Evolutionary conservation across 2,797 vertebrate genomes (phyloP), one percentile per base, ranked within the genome.

Genomic region (Poeciliopsis infans): DNA sequence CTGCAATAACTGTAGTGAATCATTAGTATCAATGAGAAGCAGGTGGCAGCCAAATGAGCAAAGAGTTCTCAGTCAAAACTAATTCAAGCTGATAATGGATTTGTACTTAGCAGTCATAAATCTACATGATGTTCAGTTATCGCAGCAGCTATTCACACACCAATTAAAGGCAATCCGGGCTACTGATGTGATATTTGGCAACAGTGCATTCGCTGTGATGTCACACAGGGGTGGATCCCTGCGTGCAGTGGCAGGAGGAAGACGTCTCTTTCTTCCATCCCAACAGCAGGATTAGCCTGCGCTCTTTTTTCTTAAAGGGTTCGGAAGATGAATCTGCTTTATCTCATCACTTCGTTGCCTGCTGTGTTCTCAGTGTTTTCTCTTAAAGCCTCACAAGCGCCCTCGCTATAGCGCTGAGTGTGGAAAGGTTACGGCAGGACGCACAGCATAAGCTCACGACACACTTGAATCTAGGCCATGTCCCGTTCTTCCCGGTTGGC

Each of bases 21-120:
- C 82, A 84, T 87, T 89, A 85, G 79, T 86, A 81, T 80, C 80
- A 74, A 80, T 73, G 72, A 85, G 83, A 85, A 82, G 74, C 85
- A 92, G 89, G 89, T 90, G 85, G 86, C 87, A 86, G 82, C 82
- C 74, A 89, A 90, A 87, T 81, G 85, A 89, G 85, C 82, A 83
- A 82, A 83, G 74, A 33, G 39, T 55, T 57, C 36, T 83, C 78
- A 75, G 72, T 88, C 61, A 83, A 83, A 75, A 84, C 46, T 31
- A 84, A 87, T 86, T 81, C 72, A 74, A 83, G 69, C 66, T n/a
- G 72, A 59, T 75, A 55, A 69, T 68, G 86, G 80, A 83, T 78
- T 83, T 61, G 61, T 59, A 59, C 80, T 85, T 72, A 77, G 80
- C 80, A 81, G 80, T 84, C 74, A 72, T 79, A 73, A 85, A 86